These are phyloP conservation scores for Drosophila infuscata DNA, from an alignment of 2,888 invertebrate genomes.

Conservation along the genomic window DNA sequence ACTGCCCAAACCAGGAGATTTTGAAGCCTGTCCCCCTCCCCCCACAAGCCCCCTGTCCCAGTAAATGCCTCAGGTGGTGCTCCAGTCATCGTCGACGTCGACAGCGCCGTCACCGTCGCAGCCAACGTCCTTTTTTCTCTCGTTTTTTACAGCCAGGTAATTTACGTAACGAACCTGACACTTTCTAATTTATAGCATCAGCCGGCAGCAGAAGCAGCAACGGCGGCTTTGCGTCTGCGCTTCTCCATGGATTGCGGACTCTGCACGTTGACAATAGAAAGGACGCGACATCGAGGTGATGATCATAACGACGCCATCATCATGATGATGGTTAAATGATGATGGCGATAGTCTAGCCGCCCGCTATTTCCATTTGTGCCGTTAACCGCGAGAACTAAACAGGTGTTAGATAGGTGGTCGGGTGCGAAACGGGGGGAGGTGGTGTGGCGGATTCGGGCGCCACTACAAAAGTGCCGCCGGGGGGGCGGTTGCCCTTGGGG, in stretches of 20 bases:
- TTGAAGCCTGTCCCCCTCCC: constrained; percentile 2
- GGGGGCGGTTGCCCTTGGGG: constrained; percentile 19
- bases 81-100: constrained; percentile 40
- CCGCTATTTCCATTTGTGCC: constrained; percentile 53
- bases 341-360: constrained; percentile 56
- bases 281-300: constrained; percentile 12
- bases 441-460: not conserved
- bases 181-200: constrained; percentile 80
- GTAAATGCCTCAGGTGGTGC: constrained; percentile 41
- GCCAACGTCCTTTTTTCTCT: constrained; percentile 29
- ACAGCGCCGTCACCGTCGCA: constrained; percentile 3
- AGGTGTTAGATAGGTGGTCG: constrained; percentile 23
- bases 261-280: constrained; percentile 45
- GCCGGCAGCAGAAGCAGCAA: constrained; percentile 23
- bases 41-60: constrained; percentile 1
- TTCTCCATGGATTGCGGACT: constrained; percentile 14
- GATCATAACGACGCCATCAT: constrained; percentile 22
- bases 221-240: constrained; percentile 17
- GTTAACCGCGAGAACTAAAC: constrained; percentile 61
- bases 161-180: constrained; percentile 82
- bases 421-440: too few species aligned
- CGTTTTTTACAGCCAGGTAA: constrained; percentile 79
- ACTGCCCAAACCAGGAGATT: constrained; percentile 29
- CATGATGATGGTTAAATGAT: constrained; percentile 44
- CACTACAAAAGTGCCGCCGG: not conserved